These are phyloP conservation scores for Tribolium castaneum DNA, from an alignment of 1,140 invertebrate species.

Conservation along the genomic window DNA sequence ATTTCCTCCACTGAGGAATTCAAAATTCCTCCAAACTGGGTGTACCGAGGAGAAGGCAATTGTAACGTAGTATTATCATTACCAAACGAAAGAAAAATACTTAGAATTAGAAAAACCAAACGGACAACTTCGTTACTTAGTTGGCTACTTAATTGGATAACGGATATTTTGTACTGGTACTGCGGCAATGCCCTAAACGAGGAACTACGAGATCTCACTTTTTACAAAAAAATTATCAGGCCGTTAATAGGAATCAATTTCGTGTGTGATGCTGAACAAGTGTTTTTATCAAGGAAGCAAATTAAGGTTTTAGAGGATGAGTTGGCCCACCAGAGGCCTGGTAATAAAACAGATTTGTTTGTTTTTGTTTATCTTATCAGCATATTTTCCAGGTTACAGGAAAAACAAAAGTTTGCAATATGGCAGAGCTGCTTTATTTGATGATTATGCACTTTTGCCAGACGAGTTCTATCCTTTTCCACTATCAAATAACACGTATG, in stretches of 20 bases:
- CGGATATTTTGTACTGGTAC: constrained; percentile 53
- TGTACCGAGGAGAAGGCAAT: constrained; percentile 60
- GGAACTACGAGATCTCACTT: constrained; percentile 56
- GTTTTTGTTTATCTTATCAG: not conserved
- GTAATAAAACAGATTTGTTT: constrained; percentile 38
- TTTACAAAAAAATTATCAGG: constrained; percentile 58
- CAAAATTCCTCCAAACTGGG: constrained; percentile 55
- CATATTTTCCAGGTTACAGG: constrained; percentile 53
- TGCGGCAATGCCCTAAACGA: constrained; percentile 46
- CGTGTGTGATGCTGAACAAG: constrained; percentile 39
- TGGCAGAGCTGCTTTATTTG: constrained; percentile 56
- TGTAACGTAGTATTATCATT: constrained; percentile 57
- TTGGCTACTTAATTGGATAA: constrained; percentile 55
- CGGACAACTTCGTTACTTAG: constrained; percentile 53
- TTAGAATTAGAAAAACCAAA: constrained; percentile 57
- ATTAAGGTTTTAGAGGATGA: constrained; percentile 51
- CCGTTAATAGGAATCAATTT: constrained; percentile 53
- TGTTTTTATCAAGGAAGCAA: constrained; percentile 44
- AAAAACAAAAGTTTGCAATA: constrained; percentile 57
- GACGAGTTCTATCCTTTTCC: constrained; percentile 47
- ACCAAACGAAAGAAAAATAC: constrained; percentile 52
- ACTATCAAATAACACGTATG: constrained; percentile 51
- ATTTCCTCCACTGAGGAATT: constrained; percentile 28
- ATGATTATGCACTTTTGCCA: constrained; percentile 55
- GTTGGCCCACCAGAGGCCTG: constrained; percentile 49